A percentile compares a stretch with the other conserved stretches of the same genome.
phyloP scores from a whole-genome alignment of 2,888 invertebrate species.

The Margaritifera margaritifera region DNA sequence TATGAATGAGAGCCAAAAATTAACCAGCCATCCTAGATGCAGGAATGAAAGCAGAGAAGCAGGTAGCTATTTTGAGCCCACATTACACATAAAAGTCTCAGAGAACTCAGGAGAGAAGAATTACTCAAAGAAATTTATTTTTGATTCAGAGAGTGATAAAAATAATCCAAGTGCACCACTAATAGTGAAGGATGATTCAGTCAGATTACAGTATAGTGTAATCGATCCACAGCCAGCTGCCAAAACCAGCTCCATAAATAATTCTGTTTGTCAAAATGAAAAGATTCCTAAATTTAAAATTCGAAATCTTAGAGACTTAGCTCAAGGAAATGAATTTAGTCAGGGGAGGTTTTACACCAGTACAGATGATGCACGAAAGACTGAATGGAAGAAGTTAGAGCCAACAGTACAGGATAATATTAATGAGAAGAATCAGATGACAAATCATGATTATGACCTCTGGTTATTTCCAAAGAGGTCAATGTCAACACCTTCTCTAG shows the following conservation, averaged over 20 bases:
- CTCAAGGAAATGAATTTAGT: conserved; percentile 59
- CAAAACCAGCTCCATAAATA: background rate
- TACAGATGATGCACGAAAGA: too few species aligned
- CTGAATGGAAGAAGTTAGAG: too few species aligned
- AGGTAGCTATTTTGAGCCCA: too few species aligned
- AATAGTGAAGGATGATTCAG: background rate
- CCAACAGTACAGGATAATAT: too few species aligned
- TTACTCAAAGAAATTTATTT: background rate
- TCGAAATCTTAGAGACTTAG: conserved; percentile 51
- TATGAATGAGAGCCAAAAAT: too few species aligned
- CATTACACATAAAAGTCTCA: background rate
- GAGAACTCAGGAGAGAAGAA: background rate
- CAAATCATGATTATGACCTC: too few species aligned
- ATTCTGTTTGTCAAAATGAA: conserved; percentile 1
- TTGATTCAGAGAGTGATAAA: background rate
- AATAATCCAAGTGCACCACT: background rate
- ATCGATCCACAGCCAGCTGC: background rate
- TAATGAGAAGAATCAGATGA: too few species aligned
- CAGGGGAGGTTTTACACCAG: conserved; percentile 39
- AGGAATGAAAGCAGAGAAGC: too few species aligned
- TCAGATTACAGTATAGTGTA: background rate
- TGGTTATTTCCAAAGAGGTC: too few species aligned
- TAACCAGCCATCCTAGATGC: too few species aligned
- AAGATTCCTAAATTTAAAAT: conserved; percentile 43
- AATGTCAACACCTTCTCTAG: too few species aligned